Percentiles rank a stretch among this genome's conserved stretches.
Conservation (phyloP, 1,140 invertebrate species). For the Aphelinus atriplicis region DNA sequence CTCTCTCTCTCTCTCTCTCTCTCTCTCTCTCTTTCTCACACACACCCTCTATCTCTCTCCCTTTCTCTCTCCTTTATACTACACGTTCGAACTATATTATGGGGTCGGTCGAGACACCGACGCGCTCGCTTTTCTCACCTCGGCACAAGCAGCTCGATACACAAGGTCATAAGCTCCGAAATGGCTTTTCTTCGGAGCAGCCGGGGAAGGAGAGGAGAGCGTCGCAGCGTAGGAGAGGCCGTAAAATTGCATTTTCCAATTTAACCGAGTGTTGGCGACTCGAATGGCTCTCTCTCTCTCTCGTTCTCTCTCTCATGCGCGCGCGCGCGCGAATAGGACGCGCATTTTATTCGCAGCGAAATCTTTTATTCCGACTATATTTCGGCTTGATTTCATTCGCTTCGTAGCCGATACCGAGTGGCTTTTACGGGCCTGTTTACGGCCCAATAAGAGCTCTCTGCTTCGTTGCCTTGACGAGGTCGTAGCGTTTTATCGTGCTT, state of each 20-base stretch:
- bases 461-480: too few relatives aligned
- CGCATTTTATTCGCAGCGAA: slow-evolving; percentile 16
- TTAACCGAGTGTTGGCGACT: slow-evolving; percentile 20
- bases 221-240: not conserved
- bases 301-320: too few relatives aligned
- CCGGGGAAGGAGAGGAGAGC: not conserved
- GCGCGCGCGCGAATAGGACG: not conserved
- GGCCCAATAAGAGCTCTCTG: slow-evolving; percentile 14
- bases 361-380: slow-evolving; percentile 33
- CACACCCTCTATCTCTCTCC: not conserved
- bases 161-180: slow-evolving; percentile 32
- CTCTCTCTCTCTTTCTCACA: not conserved
- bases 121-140: slow-evolving; percentile 4
- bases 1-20: not conserved
- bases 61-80: not conserved
- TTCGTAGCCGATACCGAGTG: too few relatives aligned
- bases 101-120: not conserved
- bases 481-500: not conserved
- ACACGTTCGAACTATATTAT: not conserved
- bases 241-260: slow-evolving; percentile 40
- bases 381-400: slow-evolving; percentile 33
- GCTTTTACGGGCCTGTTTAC: slow-evolving; percentile 28
- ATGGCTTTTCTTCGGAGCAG: not conserved
- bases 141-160: slow-evolving; percentile 17
- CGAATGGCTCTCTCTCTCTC: too few relatives aligned